These are phyloP conservation scores for Chascanopsetta lugubris DNA, from an alignment of 2,113 vertebrate genomes.

Conservation along the genomic window DNA sequence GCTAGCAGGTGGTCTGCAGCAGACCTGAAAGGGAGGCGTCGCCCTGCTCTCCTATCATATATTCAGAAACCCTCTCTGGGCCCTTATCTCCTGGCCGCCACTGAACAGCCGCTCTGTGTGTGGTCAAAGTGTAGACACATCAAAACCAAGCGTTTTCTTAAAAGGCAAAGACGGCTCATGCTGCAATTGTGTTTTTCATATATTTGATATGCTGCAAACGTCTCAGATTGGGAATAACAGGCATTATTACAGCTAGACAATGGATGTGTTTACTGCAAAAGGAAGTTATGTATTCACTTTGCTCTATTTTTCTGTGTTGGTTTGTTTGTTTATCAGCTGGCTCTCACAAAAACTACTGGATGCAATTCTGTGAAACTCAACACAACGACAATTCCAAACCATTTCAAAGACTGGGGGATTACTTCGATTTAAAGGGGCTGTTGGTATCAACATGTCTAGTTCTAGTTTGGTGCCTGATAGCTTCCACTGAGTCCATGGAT, in stretches of 20 bases:
- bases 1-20: constrained; percentile 58
- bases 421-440: not conserved
- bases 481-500: not conserved
- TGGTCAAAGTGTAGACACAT: constrained; percentile 27
- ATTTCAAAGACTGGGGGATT: no score
- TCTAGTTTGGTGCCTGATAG: not conserved
- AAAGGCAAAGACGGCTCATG: constrained; percentile 9
- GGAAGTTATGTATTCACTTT: not conserved
- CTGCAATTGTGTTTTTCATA: constrained; percentile 4
- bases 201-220: not conserved
- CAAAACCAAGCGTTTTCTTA: constrained; percentile 32
- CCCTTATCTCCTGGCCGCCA: constrained; percentile 50
- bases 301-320: not conserved
- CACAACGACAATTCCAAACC: no score
- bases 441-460: no score
- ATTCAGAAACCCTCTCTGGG: constrained; percentile 27
- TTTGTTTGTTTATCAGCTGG: not conserved
- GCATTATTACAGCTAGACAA: constrained; percentile 2
- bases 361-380: no score
- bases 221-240: constrained; percentile 16
- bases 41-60: constrained; percentile 30
- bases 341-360: not conserved
- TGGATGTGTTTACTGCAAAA: not conserved
- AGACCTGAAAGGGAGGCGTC: constrained; percentile 44
- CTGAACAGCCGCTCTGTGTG: constrained; percentile 39